These are phyloP conservation scores for Peromyscus nudipes DNA, from an alignment of 2,797 vertebrate species.

Conservation along the genomic window DNA sequence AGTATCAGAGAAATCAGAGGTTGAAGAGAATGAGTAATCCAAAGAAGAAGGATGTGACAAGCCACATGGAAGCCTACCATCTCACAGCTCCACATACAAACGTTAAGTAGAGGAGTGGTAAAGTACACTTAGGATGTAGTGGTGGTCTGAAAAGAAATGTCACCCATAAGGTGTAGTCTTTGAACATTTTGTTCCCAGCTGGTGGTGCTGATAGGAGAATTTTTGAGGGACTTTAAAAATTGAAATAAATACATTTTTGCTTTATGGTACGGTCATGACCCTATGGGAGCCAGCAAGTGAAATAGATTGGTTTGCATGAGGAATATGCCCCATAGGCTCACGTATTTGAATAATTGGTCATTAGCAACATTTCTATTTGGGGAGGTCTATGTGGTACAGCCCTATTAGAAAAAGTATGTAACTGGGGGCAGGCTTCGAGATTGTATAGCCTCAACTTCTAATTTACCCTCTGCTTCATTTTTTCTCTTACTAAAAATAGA, in stretches of 20 bases:
- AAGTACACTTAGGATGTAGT: too few relatives aligned
- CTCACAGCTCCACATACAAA: background rate
- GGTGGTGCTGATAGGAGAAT: background rate
- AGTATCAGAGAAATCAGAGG: background rate
- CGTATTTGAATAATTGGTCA: background rate
- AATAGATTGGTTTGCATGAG: background rate
- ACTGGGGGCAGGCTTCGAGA: too few relatives aligned
- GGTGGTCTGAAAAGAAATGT: background rate
- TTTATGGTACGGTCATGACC: background rate
- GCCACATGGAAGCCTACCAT: too few relatives aligned
- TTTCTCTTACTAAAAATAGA: background rate
- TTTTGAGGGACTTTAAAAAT: background rate
- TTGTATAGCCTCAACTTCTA: background rate
- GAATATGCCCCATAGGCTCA: background rate
- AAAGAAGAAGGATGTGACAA: background rate
- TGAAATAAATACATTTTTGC: background rate
- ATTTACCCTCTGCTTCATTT: background rate
- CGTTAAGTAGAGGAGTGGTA: background rate
- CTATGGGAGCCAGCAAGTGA: background rate
- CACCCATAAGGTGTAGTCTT: background rate
- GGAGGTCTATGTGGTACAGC: background rate
- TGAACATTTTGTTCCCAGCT: background rate
- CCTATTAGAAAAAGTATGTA: background rate
- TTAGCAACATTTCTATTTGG: background rate
- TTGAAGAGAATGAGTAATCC: background rate